Evolutionary conservation across 2,113 vertebrate species (phyloP), one percentile per base, ranked within the genome.

Genomic region (Burhinus bistriatus): DNA sequence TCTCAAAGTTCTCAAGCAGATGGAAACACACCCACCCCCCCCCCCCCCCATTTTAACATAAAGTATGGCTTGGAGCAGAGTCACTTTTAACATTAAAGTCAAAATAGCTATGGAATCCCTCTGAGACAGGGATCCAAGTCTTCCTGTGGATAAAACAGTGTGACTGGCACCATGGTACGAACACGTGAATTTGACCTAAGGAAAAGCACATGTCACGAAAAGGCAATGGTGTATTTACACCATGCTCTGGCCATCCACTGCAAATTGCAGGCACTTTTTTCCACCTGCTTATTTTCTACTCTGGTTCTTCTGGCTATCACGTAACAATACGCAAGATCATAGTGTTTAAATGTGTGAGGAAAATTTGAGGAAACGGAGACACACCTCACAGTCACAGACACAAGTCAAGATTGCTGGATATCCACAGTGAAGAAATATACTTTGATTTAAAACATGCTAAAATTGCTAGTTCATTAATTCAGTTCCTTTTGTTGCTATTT

Each of bases 321-420:
- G 7, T 4, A 85, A 49, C 27, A 36, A n/a, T 10, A 57, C 2
- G 0, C 19, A 76, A 86, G 29, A 59, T 5, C 45, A 54, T 1
- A 54, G 58, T 13, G n/a, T 52, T 90, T n/a, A 42, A 68, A 71
- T 4, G 9, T 2, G 30, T 9, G 21, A 95, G 36, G 66, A 82
- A 76, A 82, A 85, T 3, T 30, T 51, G 40, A 82, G 78, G 86
- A 88, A 82, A 82, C 0, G 5, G 44, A 66, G 30, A 83, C 18
- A n/a, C 4, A 49, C 11, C 22, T 59, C 1, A 2, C 4, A 59
- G 40, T 23, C 79, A 69, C 0, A 0, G 55, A 54, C 22, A 54
- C 12, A n/a, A 59, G 57, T 9, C 1, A 2, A 85, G 47, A 34
- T 3, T 34, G 14, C 36, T 75, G 27, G 42, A 62, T 13, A 68